Evolutionary conservation across 2,113 vertebrate species (phyloP).

Genomic region (Sylvicapra grimmia): DNA sequence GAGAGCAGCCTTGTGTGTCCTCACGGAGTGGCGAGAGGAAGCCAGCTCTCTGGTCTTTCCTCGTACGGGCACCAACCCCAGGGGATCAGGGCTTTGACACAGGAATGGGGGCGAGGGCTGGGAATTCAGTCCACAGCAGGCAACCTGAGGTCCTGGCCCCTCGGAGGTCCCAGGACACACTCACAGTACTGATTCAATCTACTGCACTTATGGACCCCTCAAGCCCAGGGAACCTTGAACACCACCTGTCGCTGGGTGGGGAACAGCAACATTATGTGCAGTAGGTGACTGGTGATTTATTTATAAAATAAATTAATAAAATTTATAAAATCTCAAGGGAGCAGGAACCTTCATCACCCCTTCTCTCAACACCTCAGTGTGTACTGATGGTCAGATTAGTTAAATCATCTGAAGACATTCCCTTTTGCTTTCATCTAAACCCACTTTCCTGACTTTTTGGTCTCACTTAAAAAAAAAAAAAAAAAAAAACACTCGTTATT

Average conservation of each 20-base stretch:
- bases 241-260: not conserved
- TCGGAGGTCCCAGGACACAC: too few species aligned
- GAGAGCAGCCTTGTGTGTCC: not conserved
- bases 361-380: not conserved
- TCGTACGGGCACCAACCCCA: not conserved
- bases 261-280: not conserved
- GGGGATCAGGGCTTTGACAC: not conserved
- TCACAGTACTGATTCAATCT: not conserved
- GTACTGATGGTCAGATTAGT: not conserved
- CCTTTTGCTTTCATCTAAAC: not conserved
- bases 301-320: not conserved
- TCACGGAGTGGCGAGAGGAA: not conserved
- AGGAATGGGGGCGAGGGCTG: rapidly evolving
- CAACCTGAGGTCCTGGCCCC: not conserved
- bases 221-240: not conserved
- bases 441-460: not conserved
- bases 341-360: not conserved
- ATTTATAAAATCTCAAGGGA: not conserved
- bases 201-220: not conserved
- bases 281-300: not conserved
- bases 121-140: not conserved
- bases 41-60: not conserved
- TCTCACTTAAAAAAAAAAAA: not conserved
- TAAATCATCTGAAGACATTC: not conserved
- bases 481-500: not conserved